Evolutionary conservation across 2,888 invertebrate genomes (phyloP).

Genomic region (Dione vanillae): DNA sequence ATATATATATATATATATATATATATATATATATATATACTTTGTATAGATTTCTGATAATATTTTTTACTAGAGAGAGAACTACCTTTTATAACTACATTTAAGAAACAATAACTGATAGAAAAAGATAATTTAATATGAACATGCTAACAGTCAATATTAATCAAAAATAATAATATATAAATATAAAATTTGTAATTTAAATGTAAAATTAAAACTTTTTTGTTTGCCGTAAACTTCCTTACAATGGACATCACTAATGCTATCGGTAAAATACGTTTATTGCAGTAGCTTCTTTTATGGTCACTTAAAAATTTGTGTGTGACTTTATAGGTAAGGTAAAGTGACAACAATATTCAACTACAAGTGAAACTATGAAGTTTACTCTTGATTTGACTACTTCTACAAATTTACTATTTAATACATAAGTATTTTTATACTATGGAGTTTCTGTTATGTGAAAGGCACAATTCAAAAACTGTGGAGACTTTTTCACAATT

Average conservation of each 20-base stretch:
- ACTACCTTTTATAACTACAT: too few relatives aligned
- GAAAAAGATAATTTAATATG: too few relatives aligned
- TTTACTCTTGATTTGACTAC: conserved; percentile 36
- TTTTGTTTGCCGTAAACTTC: conserved; percentile 38
- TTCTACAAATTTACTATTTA: neutral
- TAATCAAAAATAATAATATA: conserved; percentile 3
- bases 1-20: too few relatives aligned
- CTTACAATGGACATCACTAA: conserved; percentile 39
- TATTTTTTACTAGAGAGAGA: too few relatives aligned
- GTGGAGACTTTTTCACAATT: too few relatives aligned
- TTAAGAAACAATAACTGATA: too few relatives aligned
- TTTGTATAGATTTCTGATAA: too few relatives aligned
- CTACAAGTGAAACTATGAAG: conserved; percentile 45
- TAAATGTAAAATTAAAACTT: neutral
- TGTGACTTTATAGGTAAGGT: conserved; percentile 47
- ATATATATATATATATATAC: too few relatives aligned
- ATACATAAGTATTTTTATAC: neutral
- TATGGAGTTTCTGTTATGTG: too few relatives aligned
- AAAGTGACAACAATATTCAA: conserved; percentile 47
- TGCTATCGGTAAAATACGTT: conserved; percentile 43
- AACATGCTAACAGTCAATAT: too few relatives aligned
- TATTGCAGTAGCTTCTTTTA: conserved; percentile 48
- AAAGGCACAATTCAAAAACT: too few relatives aligned
- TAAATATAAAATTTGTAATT: too few relatives aligned
- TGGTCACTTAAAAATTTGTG: conserved; percentile 46